Evolutionary conservation across 2,797 vertebrate genomes (phyloP).

Genomic region (Siniperca scherzeri): DNA sequence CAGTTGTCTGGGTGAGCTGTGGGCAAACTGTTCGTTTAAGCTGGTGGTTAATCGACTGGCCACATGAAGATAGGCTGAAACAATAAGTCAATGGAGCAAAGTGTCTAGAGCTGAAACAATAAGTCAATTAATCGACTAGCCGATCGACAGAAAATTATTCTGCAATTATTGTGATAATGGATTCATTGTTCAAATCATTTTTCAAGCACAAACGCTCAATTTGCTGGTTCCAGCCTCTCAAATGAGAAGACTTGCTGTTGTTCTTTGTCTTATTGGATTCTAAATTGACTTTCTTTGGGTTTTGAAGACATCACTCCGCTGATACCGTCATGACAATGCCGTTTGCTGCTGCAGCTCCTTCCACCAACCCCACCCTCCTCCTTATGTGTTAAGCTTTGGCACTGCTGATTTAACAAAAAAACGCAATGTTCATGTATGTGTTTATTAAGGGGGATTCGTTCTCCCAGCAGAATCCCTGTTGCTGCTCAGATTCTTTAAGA

Average conservation of each 20-base stretch:
- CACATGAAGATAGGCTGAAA: not conserved
- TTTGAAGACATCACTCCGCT: not conserved
- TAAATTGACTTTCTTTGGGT: not conserved
- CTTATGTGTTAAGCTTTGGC: not conserved
- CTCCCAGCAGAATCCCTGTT: not conserved
- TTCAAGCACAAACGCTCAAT: not conserved
- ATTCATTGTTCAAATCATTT: not conserved
- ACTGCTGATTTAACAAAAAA: not conserved
- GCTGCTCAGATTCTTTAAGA: no score
- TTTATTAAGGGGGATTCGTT: not conserved
- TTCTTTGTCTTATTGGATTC: not conserved
- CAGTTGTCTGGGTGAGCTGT: not conserved
- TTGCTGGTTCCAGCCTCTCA: not conserved
- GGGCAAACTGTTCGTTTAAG: constrained; percentile 9
- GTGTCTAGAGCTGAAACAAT: not conserved
- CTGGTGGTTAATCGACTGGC: constrained; percentile 3
- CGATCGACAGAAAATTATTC: not conserved
- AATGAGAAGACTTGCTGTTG: not conserved
- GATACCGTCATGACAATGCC: not conserved
- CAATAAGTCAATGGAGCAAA: not conserved
- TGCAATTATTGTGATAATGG: no score
- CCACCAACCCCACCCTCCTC: not conserved
- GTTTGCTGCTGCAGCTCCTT: not conserved
- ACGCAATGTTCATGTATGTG: not conserved
- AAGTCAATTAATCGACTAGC: not conserved